Evolutionary conservation across 2,888 invertebrate genomes (phyloP).

Genomic region (Salpingus planirostris): DNA sequence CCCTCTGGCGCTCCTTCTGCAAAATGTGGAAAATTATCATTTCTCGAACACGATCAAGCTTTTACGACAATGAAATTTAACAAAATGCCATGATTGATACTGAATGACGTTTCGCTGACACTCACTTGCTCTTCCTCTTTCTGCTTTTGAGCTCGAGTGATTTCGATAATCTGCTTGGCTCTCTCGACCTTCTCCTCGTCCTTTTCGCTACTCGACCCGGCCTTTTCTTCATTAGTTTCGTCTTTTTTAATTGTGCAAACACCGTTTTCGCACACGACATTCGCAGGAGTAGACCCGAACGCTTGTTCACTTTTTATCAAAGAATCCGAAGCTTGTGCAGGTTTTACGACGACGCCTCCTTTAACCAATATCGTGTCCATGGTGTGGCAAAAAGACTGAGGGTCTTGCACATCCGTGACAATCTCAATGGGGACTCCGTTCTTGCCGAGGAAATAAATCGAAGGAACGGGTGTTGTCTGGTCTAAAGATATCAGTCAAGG

Average conservation of each 20-base stretch:
- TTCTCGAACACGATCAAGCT: too few species aligned
- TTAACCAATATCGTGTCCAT: too few species aligned
- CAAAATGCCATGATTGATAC: too few species aligned
- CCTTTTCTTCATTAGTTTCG: constrained; percentile 4
- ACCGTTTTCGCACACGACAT: constrained; percentile 47
- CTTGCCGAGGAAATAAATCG: constrained; percentile 77
- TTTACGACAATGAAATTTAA: too few species aligned
- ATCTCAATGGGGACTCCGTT: constrained; percentile 76
- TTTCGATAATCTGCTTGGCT: constrained; percentile 60
- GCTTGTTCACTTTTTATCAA: constrained; percentile 22
- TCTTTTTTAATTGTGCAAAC: constrained; percentile 38
- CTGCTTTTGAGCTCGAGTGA: constrained; percentile 54
- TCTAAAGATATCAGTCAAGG: constrained; percentile 43
- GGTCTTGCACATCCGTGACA: constrained; percentile 56
- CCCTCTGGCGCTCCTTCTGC: constrained; percentile 40
- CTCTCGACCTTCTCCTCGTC: constrained; percentile 53
- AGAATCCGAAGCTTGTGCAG: constrained; percentile 37
- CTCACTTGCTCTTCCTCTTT: constrained; percentile 58
- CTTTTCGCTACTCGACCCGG: constrained; percentile 7
- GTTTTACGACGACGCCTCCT: too few species aligned
- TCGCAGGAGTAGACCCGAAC: constrained; percentile 16
- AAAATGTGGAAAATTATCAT: too few species aligned
- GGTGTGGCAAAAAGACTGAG: too few species aligned
- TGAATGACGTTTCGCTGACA: too few species aligned
- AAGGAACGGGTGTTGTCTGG: constrained; percentile 69